Conservation (phyloP, 2,888 invertebrate genomes). For the Trilocha varians region DNA sequence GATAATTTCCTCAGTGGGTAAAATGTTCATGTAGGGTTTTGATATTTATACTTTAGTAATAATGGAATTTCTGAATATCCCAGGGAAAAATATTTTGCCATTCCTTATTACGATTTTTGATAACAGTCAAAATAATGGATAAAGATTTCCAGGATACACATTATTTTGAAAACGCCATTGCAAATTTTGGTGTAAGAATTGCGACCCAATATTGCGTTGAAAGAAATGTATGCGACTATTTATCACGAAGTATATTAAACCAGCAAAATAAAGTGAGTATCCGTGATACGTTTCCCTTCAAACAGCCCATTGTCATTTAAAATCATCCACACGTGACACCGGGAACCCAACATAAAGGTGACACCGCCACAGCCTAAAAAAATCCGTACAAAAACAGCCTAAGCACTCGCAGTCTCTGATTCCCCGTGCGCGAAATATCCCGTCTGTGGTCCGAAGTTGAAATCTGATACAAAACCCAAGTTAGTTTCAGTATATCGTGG, state of each 20-base stretch:
- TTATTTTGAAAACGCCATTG: no score
- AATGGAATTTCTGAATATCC: no score
- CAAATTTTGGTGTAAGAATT: no score
- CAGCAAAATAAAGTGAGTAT: constrained; percentile 23
- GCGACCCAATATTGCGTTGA: no score
- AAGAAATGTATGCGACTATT: no score
- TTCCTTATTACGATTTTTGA: no score
- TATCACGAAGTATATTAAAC: constrained; percentile 2
- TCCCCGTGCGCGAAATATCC: constrained; percentile 7
- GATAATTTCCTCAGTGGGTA: no score
- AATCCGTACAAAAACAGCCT: constrained; percentile 1
- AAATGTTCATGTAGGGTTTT: no score
- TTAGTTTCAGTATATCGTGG: constrained; percentile 31
- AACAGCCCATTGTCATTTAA: constrained; percentile 37
- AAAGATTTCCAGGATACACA: no score
- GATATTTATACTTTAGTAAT: no score
- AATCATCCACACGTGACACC: constrained; percentile 34
- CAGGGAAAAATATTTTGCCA: no score
- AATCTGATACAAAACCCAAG: constrained; percentile 29
- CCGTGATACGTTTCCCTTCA: constrained; percentile 24
- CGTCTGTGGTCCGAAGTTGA: constrained; percentile 19
- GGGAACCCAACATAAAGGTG: constrained; percentile 19
- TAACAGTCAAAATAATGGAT: no score
- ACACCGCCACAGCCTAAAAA: constrained; percentile 16
- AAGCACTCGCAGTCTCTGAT: constrained; percentile 15